Conservation (phyloP, 2,888 invertebrate species). For the Drosophila bunnanda region DNA sequence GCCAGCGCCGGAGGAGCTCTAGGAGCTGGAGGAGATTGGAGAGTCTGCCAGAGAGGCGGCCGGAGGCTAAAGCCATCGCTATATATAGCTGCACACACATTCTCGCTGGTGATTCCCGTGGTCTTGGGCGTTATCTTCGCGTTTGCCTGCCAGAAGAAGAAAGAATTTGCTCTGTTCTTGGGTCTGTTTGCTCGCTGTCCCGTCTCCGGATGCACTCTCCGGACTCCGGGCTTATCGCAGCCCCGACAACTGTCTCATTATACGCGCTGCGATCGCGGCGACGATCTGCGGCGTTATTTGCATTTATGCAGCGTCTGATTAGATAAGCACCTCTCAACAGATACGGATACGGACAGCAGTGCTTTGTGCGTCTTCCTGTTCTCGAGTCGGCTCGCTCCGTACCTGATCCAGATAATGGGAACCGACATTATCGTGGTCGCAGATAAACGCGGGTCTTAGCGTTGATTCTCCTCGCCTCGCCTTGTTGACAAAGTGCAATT, state of each 20-base stretch:
- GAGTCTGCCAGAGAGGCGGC: constrained; percentile 43
- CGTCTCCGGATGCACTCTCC: constrained; percentile 69
- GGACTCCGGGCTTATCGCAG: constrained; percentile 59
- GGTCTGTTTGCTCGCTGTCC: constrained; percentile 63
- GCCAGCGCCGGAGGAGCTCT: constrained; percentile 22
- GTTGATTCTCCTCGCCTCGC: constrained; percentile 54
- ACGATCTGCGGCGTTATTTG: constrained; percentile 79
- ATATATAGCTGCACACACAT: constrained; percentile 58
- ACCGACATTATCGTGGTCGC: constrained; percentile 65
- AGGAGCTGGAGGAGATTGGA: constrained; percentile 54
- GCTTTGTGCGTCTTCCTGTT: constrained; percentile 73
- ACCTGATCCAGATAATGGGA: constrained; percentile 61
- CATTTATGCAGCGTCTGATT: constrained; percentile 79
- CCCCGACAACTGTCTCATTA: constrained; percentile 62
- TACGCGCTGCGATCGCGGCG: constrained; percentile 53
- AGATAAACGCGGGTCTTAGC: constrained; percentile 73
- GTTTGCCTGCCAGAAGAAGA: constrained; percentile 63
- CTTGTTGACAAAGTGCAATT: constrained; percentile 73
- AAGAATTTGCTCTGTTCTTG: constrained; percentile 79
- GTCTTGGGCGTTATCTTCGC: constrained; percentile 32
- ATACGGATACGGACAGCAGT: constrained; percentile 48
- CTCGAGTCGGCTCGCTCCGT: constrained; percentile 31
- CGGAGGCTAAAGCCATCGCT: constrained; percentile 36
- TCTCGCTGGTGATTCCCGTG: constrained; percentile 34
- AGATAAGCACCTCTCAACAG: constrained; percentile 70